Evolutionary conservation across 2,888 invertebrate species (phyloP).

Genomic region (Andricus quercusramuli): DNA sequence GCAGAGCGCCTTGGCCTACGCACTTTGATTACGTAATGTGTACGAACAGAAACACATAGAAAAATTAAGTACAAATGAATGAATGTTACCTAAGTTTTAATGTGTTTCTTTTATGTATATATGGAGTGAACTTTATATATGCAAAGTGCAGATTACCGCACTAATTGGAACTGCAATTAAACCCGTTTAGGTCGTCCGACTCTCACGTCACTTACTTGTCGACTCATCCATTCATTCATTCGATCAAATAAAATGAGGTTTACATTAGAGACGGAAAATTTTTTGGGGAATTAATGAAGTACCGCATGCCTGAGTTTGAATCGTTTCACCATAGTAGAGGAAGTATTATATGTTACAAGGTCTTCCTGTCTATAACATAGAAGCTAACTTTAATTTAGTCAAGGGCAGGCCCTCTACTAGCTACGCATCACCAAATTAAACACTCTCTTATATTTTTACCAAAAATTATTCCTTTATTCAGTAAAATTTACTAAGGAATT

Average conservation of each 20-base stretch:
- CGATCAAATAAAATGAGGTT: not conserved
- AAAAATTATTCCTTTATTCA: not conserved
- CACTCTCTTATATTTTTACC: not conserved
- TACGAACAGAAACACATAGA: not conserved
- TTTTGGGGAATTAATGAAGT: conserved; percentile 11
- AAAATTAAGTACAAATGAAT: not conserved
- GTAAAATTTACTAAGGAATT: not conserved
- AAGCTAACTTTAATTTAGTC: conserved; percentile 8
- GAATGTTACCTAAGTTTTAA: conserved; percentile 20
- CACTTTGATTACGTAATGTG: conserved; percentile 24
- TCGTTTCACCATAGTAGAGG: not conserved
- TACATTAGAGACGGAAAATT: conserved; percentile 4
- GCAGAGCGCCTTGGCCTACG: conserved; percentile 24
- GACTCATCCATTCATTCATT: not conserved
- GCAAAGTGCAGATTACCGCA: conserved; percentile 2
- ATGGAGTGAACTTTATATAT: not conserved
- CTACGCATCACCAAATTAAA: not conserved
- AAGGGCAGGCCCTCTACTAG: conserved; percentile 17
- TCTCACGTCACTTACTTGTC: conserved; percentile 29
- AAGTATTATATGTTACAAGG: conserved; percentile 17
- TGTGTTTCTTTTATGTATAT: not conserved
- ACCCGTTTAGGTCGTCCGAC: conserved; percentile 9
- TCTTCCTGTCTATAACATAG: not conserved
- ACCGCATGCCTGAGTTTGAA: conserved; percentile 7
- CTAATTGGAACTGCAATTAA: conserved; percentile 1